Evolutionary conservation across 2,888 invertebrate genomes (phyloP), one percentile per base, ranked within the genome.

Genomic region (Atherix ibis): DNA sequence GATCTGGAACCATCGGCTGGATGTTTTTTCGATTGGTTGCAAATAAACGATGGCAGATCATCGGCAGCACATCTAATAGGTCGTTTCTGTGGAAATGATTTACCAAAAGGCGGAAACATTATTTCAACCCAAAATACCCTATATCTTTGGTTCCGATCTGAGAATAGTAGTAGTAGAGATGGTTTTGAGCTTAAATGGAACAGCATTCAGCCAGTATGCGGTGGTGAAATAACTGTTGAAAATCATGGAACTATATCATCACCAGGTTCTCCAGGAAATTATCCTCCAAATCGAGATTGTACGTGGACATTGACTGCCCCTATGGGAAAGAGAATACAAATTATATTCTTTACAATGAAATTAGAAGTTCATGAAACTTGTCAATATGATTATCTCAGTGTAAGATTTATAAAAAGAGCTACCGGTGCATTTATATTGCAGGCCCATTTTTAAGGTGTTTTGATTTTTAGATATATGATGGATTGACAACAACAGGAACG

Each of bases 221-320:
- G 89, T 35, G 84, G 78, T 1, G 59, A 63, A 4, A 46, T 76
- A 3, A 56, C 71, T 29, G 46, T 51, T 3, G 68, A 67, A 0
- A 49, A 48, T 1, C 55, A 56, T 2, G 91, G 91, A 2, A 70
- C 73, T 0, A 70, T 94, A 14, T 70, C 68, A 32, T 87, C 88
- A 3, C 92, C 92, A 0, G 91, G 91, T 2, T 87, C 81, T 33
- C 92, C 92, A 1, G 84, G 83, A 9, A 70, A 68, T 41, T 94
- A 92, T 61, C 91, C 92, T 1, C 69, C 73, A 10, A 78, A 84
- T 54, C 55, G 73, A 17, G 83, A 89, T 50, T 94, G 94, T 52
- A 70, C 65, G 36, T 94, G 92, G 91, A 64, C 62, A 28, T 62
- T 92, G 30, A 50, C 46, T 5, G 79, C 79, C 0, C 63, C 65